Evolutionary conservation across 2,888 invertebrate genomes (phyloP), one percentile per base, ranked within the genome.

Genomic region (Spialia ferax): DNA sequence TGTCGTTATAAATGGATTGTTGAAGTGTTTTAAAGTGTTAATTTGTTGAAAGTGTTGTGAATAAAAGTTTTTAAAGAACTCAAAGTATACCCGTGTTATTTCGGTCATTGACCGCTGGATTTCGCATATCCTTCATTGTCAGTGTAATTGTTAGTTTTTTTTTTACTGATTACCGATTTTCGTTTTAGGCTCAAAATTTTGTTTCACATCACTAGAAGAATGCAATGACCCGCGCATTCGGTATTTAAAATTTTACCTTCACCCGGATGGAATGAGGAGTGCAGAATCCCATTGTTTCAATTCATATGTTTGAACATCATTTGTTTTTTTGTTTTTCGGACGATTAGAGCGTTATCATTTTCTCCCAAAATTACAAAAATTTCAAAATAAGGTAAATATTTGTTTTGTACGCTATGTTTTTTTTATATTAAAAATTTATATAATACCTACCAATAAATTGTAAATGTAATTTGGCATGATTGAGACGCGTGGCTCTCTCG

Each of bases 291-390:
- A 93, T 93, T 93, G 92, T 94, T 93, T 93, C 87, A 88, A 92
- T 93, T 93, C 93, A 84, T 91, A 93, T 93, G 93, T 93, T 93
- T 93, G 89, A 93, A 87, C 89, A 89, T 91, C 93, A 92, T 92
- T 93, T 93, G 93, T 93, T 93, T 93, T 92, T 93, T 93, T 93
- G 93, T 92, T 93, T 93, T 93, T 93, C 92, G 93, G 93, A 91
- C 93, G 90, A 88, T 89, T 91, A 91, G 87, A 90, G 86, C 87
- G 86, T 86, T 89, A 87, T 91, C 86, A 90, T 88, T 93, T 93
- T 89, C 91, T 92, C 89, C 91, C 92, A 93, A 93, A 93, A 93
- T 93, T 93, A 88, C 93, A 91, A 93, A 93, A 93, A 93, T 93
- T 91, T 83, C 90, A 88, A 92, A 91, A 83, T 90, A 89, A 93